These are phyloP conservation scores for Empis livida DNA, from an alignment of 2,888 invertebrate genomes.

Conservation along the genomic window DNA sequence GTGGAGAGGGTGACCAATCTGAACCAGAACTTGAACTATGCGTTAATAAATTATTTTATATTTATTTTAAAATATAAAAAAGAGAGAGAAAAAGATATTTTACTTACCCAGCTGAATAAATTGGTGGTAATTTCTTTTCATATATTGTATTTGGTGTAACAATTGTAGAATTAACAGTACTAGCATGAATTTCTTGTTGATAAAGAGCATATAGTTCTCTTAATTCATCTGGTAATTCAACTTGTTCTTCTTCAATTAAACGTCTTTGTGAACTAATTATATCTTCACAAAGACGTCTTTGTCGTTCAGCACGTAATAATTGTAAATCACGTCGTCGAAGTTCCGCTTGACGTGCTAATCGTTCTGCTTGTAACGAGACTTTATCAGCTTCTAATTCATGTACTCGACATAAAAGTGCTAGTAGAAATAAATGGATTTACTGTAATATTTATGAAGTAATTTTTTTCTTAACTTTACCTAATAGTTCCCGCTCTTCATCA, in stretches of 20 bases:
- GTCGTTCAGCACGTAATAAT: constrained; percentile 68
- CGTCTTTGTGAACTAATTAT: constrained; percentile 80
- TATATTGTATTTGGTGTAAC: constrained; percentile 16
- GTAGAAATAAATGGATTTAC: constrained; percentile 27
- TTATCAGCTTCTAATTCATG: constrained; percentile 92
- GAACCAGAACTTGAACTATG: constrained; percentile 33
- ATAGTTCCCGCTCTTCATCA: constrained; percentile 79
- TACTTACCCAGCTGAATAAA: constrained; percentile 33
- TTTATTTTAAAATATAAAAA: background rate
- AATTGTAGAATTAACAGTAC: constrained; percentile 49
- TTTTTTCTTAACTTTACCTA: constrained; percentile 11
- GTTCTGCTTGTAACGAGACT: constrained; percentile 78
- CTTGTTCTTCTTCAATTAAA: constrained; percentile 65
- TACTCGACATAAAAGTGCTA: constrained; percentile 72
- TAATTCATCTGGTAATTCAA: constrained; percentile 59
- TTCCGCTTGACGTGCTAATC: constrained; percentile 75
- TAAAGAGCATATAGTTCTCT: constrained; percentile 70
- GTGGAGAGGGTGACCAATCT: constrained; percentile 34
- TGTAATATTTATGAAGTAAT: background rate
- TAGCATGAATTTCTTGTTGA: constrained; percentile 77
- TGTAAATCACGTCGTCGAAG: constrained; percentile 71
- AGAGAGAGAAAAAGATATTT: background rate
- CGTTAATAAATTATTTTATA: background rate
- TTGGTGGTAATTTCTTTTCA: constrained; percentile 34
- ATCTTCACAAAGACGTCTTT: constrained; percentile 77